Conservation (phyloP, 2,797 vertebrate genomes). For the Aphelocoma californica region DNA sequence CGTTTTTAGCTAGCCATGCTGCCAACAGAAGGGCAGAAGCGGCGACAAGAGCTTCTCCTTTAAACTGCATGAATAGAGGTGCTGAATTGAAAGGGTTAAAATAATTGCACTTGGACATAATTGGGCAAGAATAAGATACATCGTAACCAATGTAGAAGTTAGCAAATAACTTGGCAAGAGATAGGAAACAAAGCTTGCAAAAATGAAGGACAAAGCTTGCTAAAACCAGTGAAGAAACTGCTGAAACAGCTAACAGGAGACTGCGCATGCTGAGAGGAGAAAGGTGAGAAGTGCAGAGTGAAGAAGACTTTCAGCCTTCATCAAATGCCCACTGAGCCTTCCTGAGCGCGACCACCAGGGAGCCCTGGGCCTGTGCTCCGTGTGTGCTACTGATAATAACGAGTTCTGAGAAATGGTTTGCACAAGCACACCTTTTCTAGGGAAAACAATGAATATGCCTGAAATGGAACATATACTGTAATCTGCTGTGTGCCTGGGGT, state of each 20-base stretch:
- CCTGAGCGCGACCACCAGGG: not conserved
- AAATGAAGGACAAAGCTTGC: not conserved
- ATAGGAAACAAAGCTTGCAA: not conserved
- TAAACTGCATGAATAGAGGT: no score
- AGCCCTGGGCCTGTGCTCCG: not conserved
- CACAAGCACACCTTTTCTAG: no score
- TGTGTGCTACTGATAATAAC: not conserved
- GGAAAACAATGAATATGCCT: not conserved
- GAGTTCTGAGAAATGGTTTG: no score
- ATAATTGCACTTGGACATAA: not conserved
- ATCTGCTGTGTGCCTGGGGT: not conserved
- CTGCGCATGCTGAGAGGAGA: not conserved
- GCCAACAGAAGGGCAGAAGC: no score
- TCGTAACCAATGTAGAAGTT: no score
- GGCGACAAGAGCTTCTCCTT: no score
- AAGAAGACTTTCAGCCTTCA: not conserved
- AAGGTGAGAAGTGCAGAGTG: not conserved
- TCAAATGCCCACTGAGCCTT: not conserved
- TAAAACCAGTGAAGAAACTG: not conserved
- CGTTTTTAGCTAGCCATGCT: no score
- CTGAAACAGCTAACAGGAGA: not conserved
- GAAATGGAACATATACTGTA: not conserved
- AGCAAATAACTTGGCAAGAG: not conserved
- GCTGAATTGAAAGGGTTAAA: not conserved
- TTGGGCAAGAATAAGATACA: no score